Conservation (phyloP, 2,797 vertebrate species). For the Liasis olivaceus region DNA sequence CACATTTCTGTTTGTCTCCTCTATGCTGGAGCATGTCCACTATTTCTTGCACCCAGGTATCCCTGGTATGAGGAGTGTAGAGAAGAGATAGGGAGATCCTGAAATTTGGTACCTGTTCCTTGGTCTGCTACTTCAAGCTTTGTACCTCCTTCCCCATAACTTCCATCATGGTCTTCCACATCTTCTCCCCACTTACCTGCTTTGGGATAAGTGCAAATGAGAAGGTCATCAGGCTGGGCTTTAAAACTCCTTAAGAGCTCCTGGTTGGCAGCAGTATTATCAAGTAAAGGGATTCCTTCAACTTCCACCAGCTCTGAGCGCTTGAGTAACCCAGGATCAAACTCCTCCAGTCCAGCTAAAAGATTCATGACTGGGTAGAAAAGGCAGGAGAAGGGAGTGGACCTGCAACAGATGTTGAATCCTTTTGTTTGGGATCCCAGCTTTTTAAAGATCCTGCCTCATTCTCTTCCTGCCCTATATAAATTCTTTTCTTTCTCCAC, state of each 20-base stretch:
- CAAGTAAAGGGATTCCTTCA: slow-evolving; percentile 64
- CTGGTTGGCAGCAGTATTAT: slow-evolving; percentile 57
- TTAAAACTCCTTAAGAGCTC: slow-evolving; percentile 73
- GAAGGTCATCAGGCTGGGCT: slow-evolving; percentile 79
- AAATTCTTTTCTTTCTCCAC: background rate
- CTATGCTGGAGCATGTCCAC: slow-evolving; percentile 26
- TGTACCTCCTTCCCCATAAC: too few relatives aligned
- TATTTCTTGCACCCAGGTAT: slow-evolving; percentile 58
- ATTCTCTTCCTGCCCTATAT: background rate
- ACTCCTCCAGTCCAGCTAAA: too few relatives aligned
- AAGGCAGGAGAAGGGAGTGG: background rate
- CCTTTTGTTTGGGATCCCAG: background rate
- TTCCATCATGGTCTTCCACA: background rate
- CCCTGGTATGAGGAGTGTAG: slow-evolving; percentile 18
- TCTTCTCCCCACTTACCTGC: slow-evolving; percentile 75
- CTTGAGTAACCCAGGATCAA: background rate
- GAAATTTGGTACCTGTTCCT: background rate
- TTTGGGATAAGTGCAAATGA: slow-evolving; percentile 88
- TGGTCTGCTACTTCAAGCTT: background rate
- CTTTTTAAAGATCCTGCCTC: background rate
- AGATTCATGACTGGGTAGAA: background rate
- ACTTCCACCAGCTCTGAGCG: background rate
- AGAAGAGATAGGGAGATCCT: background rate
- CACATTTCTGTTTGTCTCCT: slow-evolving; percentile 14
- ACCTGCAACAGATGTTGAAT: background rate